Percentiles rank a stretch among this genome's conserved stretches.
These are phyloP conservation scores for Thamnaconus septentrionalis DNA, from an alignment of 2,113 vertebrate species.

Conservation along the genomic window DNA sequence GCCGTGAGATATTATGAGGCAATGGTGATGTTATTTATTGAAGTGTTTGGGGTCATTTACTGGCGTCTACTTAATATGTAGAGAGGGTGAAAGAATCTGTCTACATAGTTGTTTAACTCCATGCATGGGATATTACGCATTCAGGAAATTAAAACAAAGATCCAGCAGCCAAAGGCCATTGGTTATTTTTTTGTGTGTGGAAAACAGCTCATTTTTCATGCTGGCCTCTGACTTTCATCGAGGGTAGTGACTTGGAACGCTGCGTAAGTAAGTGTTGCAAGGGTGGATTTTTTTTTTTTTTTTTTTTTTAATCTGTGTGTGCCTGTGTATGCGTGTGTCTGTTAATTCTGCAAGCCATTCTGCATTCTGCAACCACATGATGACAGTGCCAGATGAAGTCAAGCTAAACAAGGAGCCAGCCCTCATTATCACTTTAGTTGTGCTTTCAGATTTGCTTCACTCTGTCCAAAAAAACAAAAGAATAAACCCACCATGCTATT, in stretches of 20 bases:
- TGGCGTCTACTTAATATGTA: constrained; percentile 39
- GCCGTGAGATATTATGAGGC: constrained; percentile 26
- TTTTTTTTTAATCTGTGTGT: constrained; percentile 19
- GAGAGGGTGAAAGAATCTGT: constrained; percentile 22
- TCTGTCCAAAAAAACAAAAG: constrained; percentile 26
- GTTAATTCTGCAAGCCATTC: constrained; percentile 46
- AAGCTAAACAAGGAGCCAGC: constrained; percentile 64
- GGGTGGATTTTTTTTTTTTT: constrained; percentile 38
- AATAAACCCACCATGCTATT: constrained; percentile 20
- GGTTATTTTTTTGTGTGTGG: constrained; percentile 48
- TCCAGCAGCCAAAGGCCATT: constrained; percentile 47
- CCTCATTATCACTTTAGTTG: constrained; percentile 64
- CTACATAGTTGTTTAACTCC: constrained; percentile 65
- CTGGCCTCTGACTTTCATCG: constrained; percentile 41
- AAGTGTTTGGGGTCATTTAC: constrained; percentile 52
- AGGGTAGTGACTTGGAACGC: constrained; percentile 29
- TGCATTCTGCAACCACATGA: constrained; percentile 60
- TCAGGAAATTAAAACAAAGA: constrained; percentile 72
- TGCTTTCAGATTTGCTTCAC: constrained; percentile 56
- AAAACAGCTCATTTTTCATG: constrained; percentile 62
- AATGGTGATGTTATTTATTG: constrained; percentile 52
- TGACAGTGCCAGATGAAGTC: constrained; percentile 70
- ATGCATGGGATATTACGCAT: constrained; percentile 52
- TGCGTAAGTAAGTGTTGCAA: constrained; percentile 18
- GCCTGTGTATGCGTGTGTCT: constrained; percentile 8